phyloP scores from a whole-genome alignment of 2,113 vertebrate species.

The Tichodroma muraria region DNA sequence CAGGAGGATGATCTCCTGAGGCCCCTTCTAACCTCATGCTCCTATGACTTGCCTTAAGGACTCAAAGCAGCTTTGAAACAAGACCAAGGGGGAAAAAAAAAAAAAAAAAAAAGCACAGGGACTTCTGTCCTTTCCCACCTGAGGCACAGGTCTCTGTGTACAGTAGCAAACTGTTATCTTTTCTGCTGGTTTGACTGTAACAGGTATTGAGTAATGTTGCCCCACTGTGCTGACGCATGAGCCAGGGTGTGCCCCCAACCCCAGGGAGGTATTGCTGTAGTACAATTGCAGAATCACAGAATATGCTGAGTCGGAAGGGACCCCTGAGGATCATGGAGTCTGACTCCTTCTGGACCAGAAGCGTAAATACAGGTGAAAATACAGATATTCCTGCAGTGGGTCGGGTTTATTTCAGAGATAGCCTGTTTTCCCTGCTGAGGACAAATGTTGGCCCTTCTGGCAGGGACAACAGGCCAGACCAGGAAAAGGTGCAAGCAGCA shows the following conservation, averaged over 20 bases:
- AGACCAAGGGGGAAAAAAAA: not conserved
- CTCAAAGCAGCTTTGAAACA: not conserved
- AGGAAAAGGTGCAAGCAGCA: not conserved
- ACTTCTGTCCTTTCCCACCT: not conserved
- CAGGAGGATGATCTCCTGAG: not conserved
- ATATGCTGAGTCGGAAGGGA: not conserved
- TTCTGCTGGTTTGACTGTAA: not conserved
- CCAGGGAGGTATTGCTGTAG: not conserved
- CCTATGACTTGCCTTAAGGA: not conserved
- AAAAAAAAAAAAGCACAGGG: not conserved
- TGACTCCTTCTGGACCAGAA: not conserved
- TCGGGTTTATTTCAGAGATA: not conserved
- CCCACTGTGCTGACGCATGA: not conserved
- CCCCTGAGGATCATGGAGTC: not conserved
- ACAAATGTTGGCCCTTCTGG: accelerated
- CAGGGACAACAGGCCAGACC: not conserved
- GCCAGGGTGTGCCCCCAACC: not conserved
- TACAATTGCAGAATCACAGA: not conserved
- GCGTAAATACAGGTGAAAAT: not conserved
- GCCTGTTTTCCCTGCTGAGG: not conserved
- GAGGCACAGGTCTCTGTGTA: not conserved
- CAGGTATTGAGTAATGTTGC: not conserved
- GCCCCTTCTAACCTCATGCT: not conserved
- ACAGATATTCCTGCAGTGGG: not conserved
- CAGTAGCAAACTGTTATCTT: not conserved